phyloP scores from a whole-genome alignment of 2,797 vertebrate genomes.

The Sebastes cheni region DNA sequence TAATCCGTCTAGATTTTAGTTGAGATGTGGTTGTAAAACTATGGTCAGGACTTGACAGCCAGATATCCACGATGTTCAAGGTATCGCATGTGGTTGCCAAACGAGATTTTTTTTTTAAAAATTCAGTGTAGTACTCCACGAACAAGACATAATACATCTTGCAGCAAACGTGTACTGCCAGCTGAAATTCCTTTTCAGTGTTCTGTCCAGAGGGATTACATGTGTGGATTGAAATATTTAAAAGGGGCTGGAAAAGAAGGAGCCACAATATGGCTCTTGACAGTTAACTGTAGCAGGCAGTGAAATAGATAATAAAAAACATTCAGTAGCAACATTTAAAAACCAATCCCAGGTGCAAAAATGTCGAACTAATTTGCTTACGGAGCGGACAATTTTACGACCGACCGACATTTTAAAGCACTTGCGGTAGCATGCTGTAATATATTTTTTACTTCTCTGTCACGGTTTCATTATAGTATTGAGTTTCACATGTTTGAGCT shows the following conservation, averaged over 20 bases:
- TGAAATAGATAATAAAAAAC: not conserved
- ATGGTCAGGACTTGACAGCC: not conserved
- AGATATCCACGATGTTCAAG: not conserved
- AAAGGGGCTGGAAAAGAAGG: not conserved
- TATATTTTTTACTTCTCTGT: conserved; percentile 15
- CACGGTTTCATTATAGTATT: conserved; percentile 21
- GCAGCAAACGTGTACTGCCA: conserved; percentile 10
- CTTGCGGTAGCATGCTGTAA: not conserved
- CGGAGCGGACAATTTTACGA: not conserved
- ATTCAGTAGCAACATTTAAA: not conserved
- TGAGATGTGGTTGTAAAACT: not conserved
- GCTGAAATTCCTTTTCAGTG: not conserved
- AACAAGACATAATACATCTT: not conserved
- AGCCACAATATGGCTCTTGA: not conserved
- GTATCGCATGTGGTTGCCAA: not conserved
- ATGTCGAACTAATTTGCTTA: not conserved
- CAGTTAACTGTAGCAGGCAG: conserved; percentile 1
- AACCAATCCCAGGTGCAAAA: not conserved
- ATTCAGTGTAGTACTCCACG: not conserved
- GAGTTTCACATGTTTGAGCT: conserved; percentile 11
- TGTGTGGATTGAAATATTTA: conserved; percentile 41
- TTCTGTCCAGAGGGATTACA: conserved; percentile 1
- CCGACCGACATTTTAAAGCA: not conserved
- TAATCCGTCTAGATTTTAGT: not conserved
- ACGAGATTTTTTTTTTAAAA: not conserved